These are phyloP conservation scores for Bucco capensis DNA, from an alignment of 2,113 vertebrate genomes.

Conservation along the genomic window DNA sequence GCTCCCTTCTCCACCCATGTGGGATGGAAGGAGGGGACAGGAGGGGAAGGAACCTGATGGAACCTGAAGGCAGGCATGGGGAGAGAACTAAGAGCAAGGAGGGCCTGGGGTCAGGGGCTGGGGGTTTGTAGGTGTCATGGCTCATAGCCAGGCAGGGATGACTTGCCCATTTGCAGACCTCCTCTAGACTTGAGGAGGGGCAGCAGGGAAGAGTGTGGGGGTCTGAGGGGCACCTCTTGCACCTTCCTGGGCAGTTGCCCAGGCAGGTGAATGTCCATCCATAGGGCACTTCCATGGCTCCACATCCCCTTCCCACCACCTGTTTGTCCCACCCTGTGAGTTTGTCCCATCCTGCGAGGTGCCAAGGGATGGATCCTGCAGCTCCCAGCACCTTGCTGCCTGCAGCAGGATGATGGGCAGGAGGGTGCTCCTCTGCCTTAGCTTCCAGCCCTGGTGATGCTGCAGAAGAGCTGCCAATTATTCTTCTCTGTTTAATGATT, in stretches of 20 bases:
- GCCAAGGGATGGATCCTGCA: neutral
- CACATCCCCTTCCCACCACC: neutral
- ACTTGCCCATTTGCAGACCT: neutral
- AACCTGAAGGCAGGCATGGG: fast-evolving
- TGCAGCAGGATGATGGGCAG: neutral
- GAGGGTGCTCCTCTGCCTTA: neutral
- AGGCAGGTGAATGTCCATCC: neutral
- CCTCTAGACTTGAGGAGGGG: neutral
- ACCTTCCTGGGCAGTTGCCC: neutral
- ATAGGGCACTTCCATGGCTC: neutral
- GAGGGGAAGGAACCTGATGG: neutral
- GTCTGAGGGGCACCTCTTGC: neutral
- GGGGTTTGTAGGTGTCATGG: neutral
- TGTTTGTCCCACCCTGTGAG: neutral
- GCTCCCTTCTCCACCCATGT: neutral
- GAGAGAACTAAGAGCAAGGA: neutral
- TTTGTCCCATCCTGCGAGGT: neutral
- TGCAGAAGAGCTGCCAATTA: neutral
- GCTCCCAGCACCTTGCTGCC: neutral
- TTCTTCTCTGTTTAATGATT: neutral
- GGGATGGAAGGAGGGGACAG: constrained; percentile 12
- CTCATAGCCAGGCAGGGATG: neutral
- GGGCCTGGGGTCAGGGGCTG: neutral
- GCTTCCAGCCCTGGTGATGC: fast-evolving
- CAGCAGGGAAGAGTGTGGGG: neutral